phyloP scores from a whole-genome alignment of 92 coral and sea anemone genomes.

The Plumapathes pennacea region DNA sequence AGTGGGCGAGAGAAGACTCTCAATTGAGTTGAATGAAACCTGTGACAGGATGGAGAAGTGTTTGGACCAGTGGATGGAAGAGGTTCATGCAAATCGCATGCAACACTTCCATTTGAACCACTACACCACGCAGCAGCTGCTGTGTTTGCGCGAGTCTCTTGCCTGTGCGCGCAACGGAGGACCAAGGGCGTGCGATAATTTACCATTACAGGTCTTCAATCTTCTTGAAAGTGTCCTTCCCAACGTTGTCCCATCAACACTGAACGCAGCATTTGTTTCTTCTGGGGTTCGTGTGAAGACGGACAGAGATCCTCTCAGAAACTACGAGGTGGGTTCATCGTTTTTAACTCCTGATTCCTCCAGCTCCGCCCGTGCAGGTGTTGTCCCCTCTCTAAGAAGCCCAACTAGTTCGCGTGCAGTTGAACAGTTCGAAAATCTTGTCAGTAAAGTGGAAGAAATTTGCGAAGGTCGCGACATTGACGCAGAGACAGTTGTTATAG shows the following conservation, averaged over 20 bases:
- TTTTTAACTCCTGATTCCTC: not conserved
- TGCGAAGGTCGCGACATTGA: no score
- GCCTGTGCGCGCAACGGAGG: constrained; percentile 48
- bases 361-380: not conserved
- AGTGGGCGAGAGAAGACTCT: constrained; percentile 29
- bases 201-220: constrained; percentile 48
- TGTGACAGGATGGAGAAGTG: constrained; percentile 55
- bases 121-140: constrained; percentile 72
- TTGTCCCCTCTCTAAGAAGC: no score
- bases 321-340: not conserved
- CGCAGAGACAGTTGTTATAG: constrained; percentile 63
- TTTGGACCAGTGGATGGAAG: constrained; percentile 44
- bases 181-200: constrained; percentile 6
- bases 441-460: no score
- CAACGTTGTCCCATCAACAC: constrained; percentile 34
- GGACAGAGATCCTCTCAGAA: not conserved
- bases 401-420: no score
- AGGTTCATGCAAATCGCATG: constrained; percentile 40
- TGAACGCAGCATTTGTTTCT: constrained; percentile 25
- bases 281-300: constrained; percentile 1
- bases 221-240: constrained; percentile 65
- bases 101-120: constrained; percentile 58
- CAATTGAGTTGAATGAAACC: constrained; percentile 24
- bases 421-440: no score
- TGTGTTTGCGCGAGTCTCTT: constrained; percentile 59